Evolutionary conservation across 2,113 vertebrate species (phyloP), one percentile per base, ranked within the genome.

Genomic region (Boleophthalmus pectinirostris): DNA sequence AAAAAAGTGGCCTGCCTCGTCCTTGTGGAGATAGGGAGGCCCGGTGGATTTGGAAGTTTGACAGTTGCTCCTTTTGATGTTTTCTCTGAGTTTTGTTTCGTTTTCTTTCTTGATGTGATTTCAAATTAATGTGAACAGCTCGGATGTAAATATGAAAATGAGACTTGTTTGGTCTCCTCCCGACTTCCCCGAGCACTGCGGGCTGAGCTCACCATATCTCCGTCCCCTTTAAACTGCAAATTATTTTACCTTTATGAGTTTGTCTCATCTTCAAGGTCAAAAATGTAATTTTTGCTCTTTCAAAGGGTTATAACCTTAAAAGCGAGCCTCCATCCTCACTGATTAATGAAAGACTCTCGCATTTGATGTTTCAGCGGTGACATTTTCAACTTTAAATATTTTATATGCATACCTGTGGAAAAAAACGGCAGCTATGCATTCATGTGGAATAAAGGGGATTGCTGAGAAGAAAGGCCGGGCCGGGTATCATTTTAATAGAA

Each of bases 271-370:
- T 94, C 93, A 94, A 94, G 94, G 94, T 94, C 94, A 94, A 93
- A 94, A 94, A 94, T 94, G 92, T 94, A 94, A 94, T 94, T 94
- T 94, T 94, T 94, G 94, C 93, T 94, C 94, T 94, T 94, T 94
- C 93, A 94, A 94, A 94, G 93, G 94, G 94, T 94, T 94, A 94
- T 94, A 94, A 93, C 94, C 93, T 94, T 93, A 94, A 94, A 94
- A 94, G 94, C 92, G 92, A 93, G 90, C 90, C 90, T 92, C 93
- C 90, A 92, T 93, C 94, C 92, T 70, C 67, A 87, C 91, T 94
- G 93, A 94, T 94, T 94, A 94, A 94, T 94, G 91, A 94, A 88
- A 90, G 93, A 90, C 91, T 92, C 86, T 79, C 70, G 89, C 93
- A 93, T 94, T 94, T 94, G 94, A 94, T 94, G 94, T 94, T 94